These are phyloP conservation scores for Poeciliopsis turneri DNA, from an alignment of 2,797 vertebrate genomes.

Conservation along the genomic window DNA sequence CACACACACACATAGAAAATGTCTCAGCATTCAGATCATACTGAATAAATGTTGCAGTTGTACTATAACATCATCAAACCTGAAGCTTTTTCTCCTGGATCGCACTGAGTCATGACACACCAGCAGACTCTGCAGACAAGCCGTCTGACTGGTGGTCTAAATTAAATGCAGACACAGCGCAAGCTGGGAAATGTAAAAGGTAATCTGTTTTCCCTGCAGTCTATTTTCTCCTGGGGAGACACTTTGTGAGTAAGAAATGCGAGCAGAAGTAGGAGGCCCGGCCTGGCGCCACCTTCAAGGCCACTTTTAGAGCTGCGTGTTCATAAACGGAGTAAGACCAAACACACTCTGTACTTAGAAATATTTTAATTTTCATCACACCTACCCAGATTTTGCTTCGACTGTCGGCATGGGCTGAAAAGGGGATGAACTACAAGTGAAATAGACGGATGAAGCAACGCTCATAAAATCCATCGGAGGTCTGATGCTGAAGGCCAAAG, in stretches of 20 bases:
- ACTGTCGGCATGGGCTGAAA: background rate
- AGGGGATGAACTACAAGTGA: conserved; percentile 4
- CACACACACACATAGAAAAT: conserved; percentile 22
- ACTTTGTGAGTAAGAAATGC: conserved; percentile 3
- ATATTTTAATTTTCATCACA: background rate
- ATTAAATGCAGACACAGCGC: conserved; percentile 43
- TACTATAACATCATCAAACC: conserved; percentile 41
- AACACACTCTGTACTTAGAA: background rate
- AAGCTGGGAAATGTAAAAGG: conserved; percentile 45
- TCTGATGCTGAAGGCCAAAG: background rate
- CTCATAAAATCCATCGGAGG: background rate
- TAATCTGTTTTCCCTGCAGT: conserved; percentile 17
- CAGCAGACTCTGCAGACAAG: conserved; percentile 27
- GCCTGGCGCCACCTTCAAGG: background rate
- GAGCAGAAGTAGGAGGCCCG: background rate
- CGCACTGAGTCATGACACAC: conserved; percentile 51
- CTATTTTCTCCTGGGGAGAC: conserved; percentile 10
- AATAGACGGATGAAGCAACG: background rate
- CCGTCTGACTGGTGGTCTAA: conserved; percentile 20
- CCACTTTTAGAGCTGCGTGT: background rate
- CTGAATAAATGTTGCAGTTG: conserved; percentile 36
- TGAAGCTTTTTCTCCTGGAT: conserved; percentile 30
- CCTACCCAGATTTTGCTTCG: background rate
- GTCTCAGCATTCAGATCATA: conserved; percentile 36
- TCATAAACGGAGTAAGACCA: background rate